Evolutionary conservation across 2,113 vertebrate genomes (phyloP).

Genomic region (Sinocyclocheilus anshuiensis): DNA sequence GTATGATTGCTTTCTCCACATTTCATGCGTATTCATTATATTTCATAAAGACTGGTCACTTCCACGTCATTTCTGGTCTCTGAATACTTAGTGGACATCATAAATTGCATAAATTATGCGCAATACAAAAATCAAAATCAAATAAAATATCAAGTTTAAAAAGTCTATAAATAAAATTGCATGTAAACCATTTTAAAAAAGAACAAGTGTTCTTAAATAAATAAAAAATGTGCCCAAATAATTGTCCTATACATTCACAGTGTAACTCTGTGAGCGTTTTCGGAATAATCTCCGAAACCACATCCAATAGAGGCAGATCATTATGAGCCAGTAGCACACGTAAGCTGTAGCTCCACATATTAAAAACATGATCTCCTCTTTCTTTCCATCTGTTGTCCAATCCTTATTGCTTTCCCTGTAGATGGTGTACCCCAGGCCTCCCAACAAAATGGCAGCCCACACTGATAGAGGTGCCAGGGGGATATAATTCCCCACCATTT

Average conservation of each 20-base stretch:
- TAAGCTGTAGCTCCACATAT: constrained; percentile 77
- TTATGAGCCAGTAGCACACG: constrained; percentile 79
- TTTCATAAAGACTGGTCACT: neutral
- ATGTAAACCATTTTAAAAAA: neutral
- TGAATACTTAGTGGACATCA: neutral
- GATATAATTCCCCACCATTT: constrained; percentile 87
- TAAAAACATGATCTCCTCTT: constrained; percentile 75
- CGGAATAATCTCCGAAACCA: constrained; percentile 78
- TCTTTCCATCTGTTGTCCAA: constrained; percentile 72
- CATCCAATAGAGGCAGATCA: constrained; percentile 82
- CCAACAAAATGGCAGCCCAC: constrained; percentile 80
- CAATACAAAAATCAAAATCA: neutral
- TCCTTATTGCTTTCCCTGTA: constrained; percentile 67
- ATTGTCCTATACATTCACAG: constrained; percentile 69
- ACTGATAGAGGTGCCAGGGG: constrained; percentile 83
- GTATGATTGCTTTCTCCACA: neutral
- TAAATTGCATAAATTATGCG: neutral
- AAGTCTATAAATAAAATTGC: neutral
- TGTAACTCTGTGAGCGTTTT: constrained; percentile 69
- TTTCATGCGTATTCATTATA: neutral
- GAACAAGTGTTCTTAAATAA: constrained; percentile 51
- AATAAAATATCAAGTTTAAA: neutral
- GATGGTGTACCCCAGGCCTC: constrained; percentile 78
- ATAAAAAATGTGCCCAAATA: constrained; percentile 25
- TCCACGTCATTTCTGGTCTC: neutral